Base-by-base conservation (phyloP, 2,888 invertebrate genomes). In the Archips crataeganus region DNA sequence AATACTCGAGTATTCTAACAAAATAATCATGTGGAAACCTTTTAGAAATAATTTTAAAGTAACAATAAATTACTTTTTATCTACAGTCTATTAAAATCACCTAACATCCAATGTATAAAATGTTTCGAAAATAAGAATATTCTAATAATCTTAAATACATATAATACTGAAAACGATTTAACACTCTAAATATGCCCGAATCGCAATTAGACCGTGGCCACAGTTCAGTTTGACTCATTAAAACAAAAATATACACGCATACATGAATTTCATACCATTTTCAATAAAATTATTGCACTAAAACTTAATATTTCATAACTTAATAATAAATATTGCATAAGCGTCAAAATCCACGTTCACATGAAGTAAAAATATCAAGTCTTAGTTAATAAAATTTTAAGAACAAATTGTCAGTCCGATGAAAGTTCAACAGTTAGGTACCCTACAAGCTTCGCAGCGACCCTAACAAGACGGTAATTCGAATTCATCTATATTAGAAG, bases 211-310 rank as follows among this genome's bases (percentile, higher is more conserved):
- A 83, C 84, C 82, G 81, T 82, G 80, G 80, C 79, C 81, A 82
- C 80, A 74, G 62, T 57, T 57, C 32, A 23, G 51, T 70, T 81
- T 86, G 82, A 88, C 84, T 85, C 84, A 86, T 85, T 84, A 86
- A 85, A 89, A 87, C 88, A 90, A 90, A 92, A 92, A 88, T 91
- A 90, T 91, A 92, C 88, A 88, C 86, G 83, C 88, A 80, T 91
- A 91, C 90, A 90, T 90, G 91, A 89, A 90, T 92, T 93, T 90
- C 88, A 91, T 91, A 90, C 89, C 90, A 89, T 90, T 92, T 91
- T 91, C 87, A 91, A 92, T 93, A 91, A 92, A 90, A 91, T 92
- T 93, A 94, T 94, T 94, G 94, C 94, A 94, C 94, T 93, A 90
- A 90, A 92, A 82, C 88, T 87, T 91, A 84, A 89, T 87, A 90